These are phyloP conservation scores for Syrmaticus mikado DNA, from an alignment of 2,113 vertebrate genomes.

Conservation along the genomic window DNA sequence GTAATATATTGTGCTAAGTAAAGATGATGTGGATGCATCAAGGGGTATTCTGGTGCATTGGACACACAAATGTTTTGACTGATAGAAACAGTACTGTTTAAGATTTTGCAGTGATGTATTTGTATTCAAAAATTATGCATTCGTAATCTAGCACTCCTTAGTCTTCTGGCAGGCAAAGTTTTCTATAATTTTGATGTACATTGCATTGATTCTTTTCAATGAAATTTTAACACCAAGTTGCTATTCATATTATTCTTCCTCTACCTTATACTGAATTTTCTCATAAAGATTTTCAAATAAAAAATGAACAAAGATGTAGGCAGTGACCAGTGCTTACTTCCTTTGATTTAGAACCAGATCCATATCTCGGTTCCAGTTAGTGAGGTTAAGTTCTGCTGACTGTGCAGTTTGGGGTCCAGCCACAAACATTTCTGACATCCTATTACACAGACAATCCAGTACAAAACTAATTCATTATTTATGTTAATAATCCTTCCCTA, in stretches of 20 bases:
- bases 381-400: background rate
- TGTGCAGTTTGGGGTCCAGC: background rate
- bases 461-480: background rate
- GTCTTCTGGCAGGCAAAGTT: background rate
- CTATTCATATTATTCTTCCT: background rate
- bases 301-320: background rate
- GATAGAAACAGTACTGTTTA: background rate
- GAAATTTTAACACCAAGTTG: background rate
- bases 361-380: background rate
- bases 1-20: slow-evolving; percentile 8
- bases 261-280: background rate
- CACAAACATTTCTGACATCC: background rate
- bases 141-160: background rate
- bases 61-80: background rate
- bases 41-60: background rate
- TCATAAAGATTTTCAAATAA: background rate
- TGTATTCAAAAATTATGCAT: background rate
- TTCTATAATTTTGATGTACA: background rate
- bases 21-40: background rate
- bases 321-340: background rate
- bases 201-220: background rate
- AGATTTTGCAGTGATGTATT: background rate
- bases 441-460: background rate
- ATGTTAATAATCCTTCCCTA: background rate
- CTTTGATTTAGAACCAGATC: background rate